Base-by-base conservation (phyloP, 37 sponge, comb jelly and placozoan genomes). In the Crambe crambe region DNA sequence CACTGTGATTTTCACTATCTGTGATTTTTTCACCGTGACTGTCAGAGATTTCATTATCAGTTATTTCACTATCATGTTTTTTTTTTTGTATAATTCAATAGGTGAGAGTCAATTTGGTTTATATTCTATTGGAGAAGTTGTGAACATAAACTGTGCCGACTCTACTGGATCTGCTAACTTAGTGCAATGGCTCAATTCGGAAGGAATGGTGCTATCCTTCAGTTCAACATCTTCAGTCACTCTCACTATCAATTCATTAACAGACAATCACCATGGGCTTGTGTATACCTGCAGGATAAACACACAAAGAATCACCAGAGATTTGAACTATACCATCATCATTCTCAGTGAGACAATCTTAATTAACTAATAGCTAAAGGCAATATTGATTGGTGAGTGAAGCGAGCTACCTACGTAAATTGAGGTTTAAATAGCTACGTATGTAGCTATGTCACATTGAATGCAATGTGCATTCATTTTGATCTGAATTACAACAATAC, bases 21-120 rank as follows among this genome's bases (percentile, higher is more conserved):
- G n/a, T n/a, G n/a, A n/a, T n/a, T n/a, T n/a, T n/a, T 20, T 36
- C 3, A 31, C 4, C 51, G 12, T 47, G 10, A 47, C 6, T 61
- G 63, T 20, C 15, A 21, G 15, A 31, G 25, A 36, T 18, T 68
- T 31, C 6, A 35, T 68, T 68, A 10, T 18, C 4, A 68, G 6
- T 36, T 3, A 36, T 31, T 68, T 31, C 38, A 32, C 15, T 5
- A 68, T 35, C 6, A 36, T 35, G n/a, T 27, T 25, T n/a, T 15
- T 62, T 15, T 10, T 54, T n/a, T n/a, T n/a, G n/a, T n/a, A n/a
- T 54, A 17, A 54, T 17, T 62, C n/a, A 8, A 23, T 18, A 68
- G 69, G 69, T 68, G 69, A 68, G 30, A 68, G 12, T 36, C 69
- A 43, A 15, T 72, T 43, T 72, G 73, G 32, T 43, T 6, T 72